Base-by-base conservation (phyloP, 2,797 vertebrate species). In the Spondyliosoma cantharus region DNA sequence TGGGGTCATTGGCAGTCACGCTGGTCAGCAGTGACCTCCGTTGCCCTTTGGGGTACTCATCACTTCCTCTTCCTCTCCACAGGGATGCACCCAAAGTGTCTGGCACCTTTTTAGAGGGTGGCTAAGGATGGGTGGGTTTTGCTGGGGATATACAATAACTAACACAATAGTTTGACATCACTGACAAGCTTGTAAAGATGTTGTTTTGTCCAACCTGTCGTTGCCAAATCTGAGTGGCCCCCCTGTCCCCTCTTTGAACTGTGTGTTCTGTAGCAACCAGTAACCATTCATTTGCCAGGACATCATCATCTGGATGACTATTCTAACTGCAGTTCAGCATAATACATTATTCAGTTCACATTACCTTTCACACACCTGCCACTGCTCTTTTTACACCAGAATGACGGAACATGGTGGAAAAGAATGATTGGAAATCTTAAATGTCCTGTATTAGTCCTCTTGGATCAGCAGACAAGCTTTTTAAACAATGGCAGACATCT, bases 61-160 rank as follows among this genome's bases (percentile, higher is more conserved):
- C 84, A 83, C 83, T 92, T 93, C 91, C 91, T 90, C 77, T 90
- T 92, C 85, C 83, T 86, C 92, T 88, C 90, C 76, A 73, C 73
- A 61, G 88, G 89, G 84, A 82, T 62, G 59, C 76, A 80, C 50
- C 69, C 71, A 82, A 74, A 87, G 74, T 82, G 90, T 93, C 91
- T 93, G 88, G 78, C 90, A 92, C 90, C 80, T 91, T 81, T 82
- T 76, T 61, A 27, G 76, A 54, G 64, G 66, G 61, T 68, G 67
- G 45, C 54, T 61, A 69, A 83, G 72, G 76, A 78, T 62, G 82
- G 53, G 63, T 73, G 76, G 65, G 65, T 62, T 66, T 52, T 79
- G 56, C 27, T 49, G 62, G 14, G 56, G 63, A 70, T 71, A 50
- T 24, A 54, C 48, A 74, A 62, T 29, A 65, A 42, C 32, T 17